Evolutionary conservation across 2,797 vertebrate genomes (phyloP).

Genomic region (Pangasius djambal): DNA sequence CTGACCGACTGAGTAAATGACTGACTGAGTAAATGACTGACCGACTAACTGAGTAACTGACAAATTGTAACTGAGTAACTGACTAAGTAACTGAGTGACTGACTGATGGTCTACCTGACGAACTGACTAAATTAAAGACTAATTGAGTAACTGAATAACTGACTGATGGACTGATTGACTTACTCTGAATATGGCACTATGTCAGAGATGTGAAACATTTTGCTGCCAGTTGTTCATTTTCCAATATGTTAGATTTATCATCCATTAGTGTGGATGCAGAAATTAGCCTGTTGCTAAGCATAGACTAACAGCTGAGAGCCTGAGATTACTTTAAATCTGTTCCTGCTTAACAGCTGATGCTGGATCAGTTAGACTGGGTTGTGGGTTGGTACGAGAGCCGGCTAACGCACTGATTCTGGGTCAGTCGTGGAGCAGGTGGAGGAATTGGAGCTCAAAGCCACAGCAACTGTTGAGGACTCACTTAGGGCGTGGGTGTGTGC

Average conservation of each 20-base stretch:
- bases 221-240: conserved; percentile 6
- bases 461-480: conserved; percentile 68
- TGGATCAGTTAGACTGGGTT: conserved; percentile 12
- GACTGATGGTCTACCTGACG: not conserved
- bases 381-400: not conserved
- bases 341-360: conserved; percentile 35
- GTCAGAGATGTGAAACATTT: conserved; percentile 13
- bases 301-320: conserved; percentile 47
- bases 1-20: not conserved
- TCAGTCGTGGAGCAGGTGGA: conserved; percentile 28
- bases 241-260: not conserved
- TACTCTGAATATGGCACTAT: not conserved
- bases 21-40: too few relatives aligned
- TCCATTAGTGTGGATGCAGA: not conserved
- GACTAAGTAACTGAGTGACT: not conserved
- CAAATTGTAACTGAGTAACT: not conserved
- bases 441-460: conserved; percentile 53
- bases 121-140: not conserved
- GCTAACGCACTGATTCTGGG: conserved; percentile 15
- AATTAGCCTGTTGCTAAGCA: not conserved
- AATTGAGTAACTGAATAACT: not conserved
- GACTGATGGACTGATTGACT: not conserved
- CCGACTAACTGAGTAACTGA: fast-evolving
- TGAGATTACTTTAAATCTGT: conserved; percentile 6
- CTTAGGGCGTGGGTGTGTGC: conserved; percentile 29